Percentiles rank a stretch among this genome's conserved stretches.
Evolutionary conservation across 2,113 vertebrate species (phyloP).

Genomic region (Rhineura floridana): DNA sequence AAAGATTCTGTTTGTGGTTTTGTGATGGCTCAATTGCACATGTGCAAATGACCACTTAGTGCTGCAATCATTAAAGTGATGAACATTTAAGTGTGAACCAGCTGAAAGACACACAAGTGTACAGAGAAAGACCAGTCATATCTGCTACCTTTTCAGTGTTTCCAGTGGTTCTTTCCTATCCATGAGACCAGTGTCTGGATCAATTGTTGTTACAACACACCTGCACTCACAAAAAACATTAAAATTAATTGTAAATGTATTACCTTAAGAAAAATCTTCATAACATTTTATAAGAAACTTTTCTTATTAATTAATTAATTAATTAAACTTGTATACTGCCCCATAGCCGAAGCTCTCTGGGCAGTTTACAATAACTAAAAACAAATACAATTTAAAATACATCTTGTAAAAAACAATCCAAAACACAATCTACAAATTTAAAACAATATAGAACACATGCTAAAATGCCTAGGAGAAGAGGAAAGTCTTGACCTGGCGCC

Average conservation of each 20-base stretch:
- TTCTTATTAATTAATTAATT: too few species aligned
- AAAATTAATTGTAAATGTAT: constrained; percentile 9
- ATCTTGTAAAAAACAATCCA: too few species aligned
- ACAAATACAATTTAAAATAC: too few species aligned
- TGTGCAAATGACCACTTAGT: too few species aligned
- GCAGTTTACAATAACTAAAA: too few species aligned
- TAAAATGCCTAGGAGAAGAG: too few species aligned
- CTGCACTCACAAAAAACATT: constrained; percentile 66
- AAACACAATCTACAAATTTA: too few species aligned
- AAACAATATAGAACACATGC: too few species aligned
- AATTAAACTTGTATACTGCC: too few species aligned
- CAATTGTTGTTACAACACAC: constrained; percentile 90
- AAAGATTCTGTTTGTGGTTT: too few species aligned
- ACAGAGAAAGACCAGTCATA: background rate
- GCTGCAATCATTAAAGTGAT: background rate
- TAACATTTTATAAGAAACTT: background rate
- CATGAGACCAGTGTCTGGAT: constrained; percentile 89
- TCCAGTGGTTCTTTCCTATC: constrained; percentile 89
- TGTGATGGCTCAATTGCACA: too few species aligned
- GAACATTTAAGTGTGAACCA: background rate
- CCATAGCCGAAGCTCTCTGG: too few species aligned
- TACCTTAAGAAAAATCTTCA: background rate
- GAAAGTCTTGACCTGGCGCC: background rate
- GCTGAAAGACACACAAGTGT: background rate
- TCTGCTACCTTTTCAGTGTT: constrained; percentile 87